These are phyloP conservation scores for Mantis religiosa DNA, from an alignment of 2,888 invertebrate species.

Conservation along the genomic window DNA sequence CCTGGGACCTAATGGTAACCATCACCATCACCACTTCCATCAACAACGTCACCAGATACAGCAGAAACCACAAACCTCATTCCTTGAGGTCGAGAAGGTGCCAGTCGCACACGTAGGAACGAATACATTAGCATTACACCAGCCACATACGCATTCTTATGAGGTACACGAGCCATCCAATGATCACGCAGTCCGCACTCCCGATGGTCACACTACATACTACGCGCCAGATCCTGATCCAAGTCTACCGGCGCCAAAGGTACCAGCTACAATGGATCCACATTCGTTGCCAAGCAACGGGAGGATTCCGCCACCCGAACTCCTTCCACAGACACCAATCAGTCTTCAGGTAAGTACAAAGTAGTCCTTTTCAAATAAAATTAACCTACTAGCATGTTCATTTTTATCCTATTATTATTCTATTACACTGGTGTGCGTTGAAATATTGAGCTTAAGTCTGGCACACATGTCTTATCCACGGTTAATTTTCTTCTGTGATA, in stretches of 20 bases:
- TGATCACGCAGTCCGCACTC: conserved; percentile 25
- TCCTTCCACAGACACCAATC: not conserved
- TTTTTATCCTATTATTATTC: too few species aligned
- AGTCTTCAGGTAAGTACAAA: not conserved
- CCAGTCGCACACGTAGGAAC: not conserved
- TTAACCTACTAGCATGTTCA: too few species aligned
- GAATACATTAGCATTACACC: conserved; percentile 32
- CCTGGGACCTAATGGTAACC: conserved; percentile 51
- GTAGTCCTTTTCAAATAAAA: too few species aligned
- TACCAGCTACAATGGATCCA: conserved; percentile 44
- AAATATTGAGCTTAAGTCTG: too few species aligned
- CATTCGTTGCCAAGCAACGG: conserved; percentile 45
- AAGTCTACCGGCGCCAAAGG: conserved; percentile 43
- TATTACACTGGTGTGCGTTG: too few species aligned
- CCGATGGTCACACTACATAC: conserved; percentile 33
- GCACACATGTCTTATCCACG: too few species aligned
- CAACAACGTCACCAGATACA: not conserved
- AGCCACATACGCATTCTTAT: conserved; percentile 56
- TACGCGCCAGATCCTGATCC: conserved; percentile 52
- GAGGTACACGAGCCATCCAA: conserved; percentile 40
- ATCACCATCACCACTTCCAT: not conserved
- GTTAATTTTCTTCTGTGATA: too few species aligned
- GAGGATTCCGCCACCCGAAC: not conserved
- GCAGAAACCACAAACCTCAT: not conserved
- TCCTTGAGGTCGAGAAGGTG: not conserved